Evolutionary conservation across 2,888 invertebrate genomes (phyloP), one percentile per base, ranked within the genome.

Genomic region (Hydrotaea diabolus): DNA sequence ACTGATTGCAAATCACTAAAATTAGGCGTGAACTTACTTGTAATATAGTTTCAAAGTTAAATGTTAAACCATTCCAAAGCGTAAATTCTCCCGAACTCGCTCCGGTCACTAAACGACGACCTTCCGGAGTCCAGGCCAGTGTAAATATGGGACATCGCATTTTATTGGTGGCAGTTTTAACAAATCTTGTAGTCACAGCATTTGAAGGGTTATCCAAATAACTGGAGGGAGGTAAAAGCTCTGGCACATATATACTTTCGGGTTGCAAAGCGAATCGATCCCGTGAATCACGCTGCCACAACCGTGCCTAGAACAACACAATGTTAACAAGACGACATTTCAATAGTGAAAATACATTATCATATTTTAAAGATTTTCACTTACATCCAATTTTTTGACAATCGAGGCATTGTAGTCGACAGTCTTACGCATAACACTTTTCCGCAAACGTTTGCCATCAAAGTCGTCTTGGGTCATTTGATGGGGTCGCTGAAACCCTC

Each of bases 31-130:
- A 36, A 62, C 91, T 89, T 92, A 97, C 97, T 95, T 99, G 99
- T 71, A 99, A 94, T 92, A 99, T 99, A n/a, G 99, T 99, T 94
- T 99, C 99, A 93, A 99, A 99, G 93, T 99, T 99, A 93, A 99
- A 99, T n/a, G 99, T 99, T 36, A 99, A 94, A 39, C 99, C 99
- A 94, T 99, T 99, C 99, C 99, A 99, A 2, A 99, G 93, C 0
- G 99, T 99, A 91, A 99, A 99, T 93, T 99, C 99, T 62, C 99
- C 99, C 78, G 99, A 99, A 36, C 99, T 99, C 23, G 99, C 99
- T 11, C 99, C 99, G 0, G 99, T 99, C 7, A 99, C 97, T 85
- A 99, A 94, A 87, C 99, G 95, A 87, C 99, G 95, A 15, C 99
- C 99, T 93, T 99, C 99, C 0, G 99, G 99, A 7, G 99, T 99